Evolutionary conservation across 2,113 vertebrate species (phyloP).

Genomic region (Poeciliopsis prolifica): DNA sequence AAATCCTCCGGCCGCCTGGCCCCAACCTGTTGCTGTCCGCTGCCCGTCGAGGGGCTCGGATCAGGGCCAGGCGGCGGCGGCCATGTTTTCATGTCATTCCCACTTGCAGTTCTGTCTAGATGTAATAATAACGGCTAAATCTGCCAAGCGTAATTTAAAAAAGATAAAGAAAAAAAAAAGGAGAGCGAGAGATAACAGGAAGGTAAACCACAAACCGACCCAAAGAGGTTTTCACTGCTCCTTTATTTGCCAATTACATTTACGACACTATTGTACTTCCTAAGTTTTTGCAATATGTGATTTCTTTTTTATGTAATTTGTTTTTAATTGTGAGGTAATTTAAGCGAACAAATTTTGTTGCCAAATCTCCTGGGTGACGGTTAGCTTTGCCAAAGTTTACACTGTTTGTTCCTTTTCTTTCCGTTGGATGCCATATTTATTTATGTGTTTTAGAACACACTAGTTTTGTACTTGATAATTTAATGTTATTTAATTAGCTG

Average conservation of each 20-base stretch:
- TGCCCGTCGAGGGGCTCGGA: slow-evolving; percentile 49
- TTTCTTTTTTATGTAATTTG: slow-evolving; percentile 75
- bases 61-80: slow-evolving; percentile 50
- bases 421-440: slow-evolving; percentile 84
- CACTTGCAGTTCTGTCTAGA: slow-evolving; percentile 71
- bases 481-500: slow-evolving; percentile 85
- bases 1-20: slow-evolving; percentile 75
- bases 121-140: slow-evolving; percentile 62
- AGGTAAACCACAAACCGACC: slow-evolving; percentile 66
- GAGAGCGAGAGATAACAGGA: slow-evolving; percentile 27
- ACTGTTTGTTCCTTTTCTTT: slow-evolving; percentile 70
- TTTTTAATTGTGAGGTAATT: slow-evolving; percentile 76
- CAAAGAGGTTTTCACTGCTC: slow-evolving; percentile 82
- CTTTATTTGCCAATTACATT: slow-evolving; percentile 74
- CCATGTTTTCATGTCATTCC: slow-evolving; percentile 65
- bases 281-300: slow-evolving; percentile 77
- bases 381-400: slow-evolving; percentile 84
- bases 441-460: slow-evolving; percentile 81
- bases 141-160: slow-evolving; percentile 39
- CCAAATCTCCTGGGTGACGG: slow-evolving; percentile 74
- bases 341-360: slow-evolving; percentile 76
- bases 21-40: slow-evolving; percentile 53
- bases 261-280: slow-evolving; percentile 67
- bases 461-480: slow-evolving; percentile 83
- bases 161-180: slow-evolving; percentile 33